Percentiles rank a stretch among this genome's conserved stretches.
Evolutionary conservation across 2,797 vertebrate species (phyloP).

Genomic region (Hozukius guyotensis): DNA sequence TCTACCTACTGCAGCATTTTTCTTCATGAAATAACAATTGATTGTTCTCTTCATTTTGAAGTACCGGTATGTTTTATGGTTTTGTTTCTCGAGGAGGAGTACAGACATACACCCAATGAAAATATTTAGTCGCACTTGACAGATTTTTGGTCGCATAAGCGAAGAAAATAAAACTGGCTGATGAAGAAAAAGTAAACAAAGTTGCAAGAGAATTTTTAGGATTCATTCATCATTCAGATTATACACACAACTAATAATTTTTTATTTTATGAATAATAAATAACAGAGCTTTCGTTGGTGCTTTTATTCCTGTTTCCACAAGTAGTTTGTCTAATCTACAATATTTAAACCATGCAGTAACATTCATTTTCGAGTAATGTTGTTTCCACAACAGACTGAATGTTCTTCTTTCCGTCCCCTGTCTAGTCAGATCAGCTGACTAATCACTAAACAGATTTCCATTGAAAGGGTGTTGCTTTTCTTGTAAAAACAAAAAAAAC

Average conservation of each 20-base stretch:
- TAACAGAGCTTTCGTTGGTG: not conserved
- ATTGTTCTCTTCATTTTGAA: too few species aligned
- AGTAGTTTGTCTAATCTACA: not conserved
- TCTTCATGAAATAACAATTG: too few species aligned
- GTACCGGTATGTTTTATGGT: too few species aligned
- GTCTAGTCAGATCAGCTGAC: not conserved
- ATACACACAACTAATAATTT: not conserved
- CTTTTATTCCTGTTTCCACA: not conserved
- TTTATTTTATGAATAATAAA: not conserved
- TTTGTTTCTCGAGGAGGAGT: too few species aligned
- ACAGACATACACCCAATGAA: too few species aligned
- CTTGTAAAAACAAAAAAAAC: not conserved
- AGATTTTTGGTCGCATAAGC: too few species aligned
- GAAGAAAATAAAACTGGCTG: not conserved
- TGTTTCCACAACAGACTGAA: not conserved
- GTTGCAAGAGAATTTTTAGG: not conserved
- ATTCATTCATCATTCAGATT: conserved; percentile 3
- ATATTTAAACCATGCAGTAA: not conserved
- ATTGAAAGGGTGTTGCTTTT: not conserved
- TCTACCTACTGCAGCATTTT: too few species aligned
- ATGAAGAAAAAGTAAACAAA: not conserved
- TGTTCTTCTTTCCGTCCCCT: not conserved
- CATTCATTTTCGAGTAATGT: not conserved
- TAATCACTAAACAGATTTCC: not conserved
- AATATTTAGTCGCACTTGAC: too few species aligned